Evolutionary conservation across 1,140 invertebrate genomes (phyloP).

Genomic region (Armadillidium nasatum): DNA sequence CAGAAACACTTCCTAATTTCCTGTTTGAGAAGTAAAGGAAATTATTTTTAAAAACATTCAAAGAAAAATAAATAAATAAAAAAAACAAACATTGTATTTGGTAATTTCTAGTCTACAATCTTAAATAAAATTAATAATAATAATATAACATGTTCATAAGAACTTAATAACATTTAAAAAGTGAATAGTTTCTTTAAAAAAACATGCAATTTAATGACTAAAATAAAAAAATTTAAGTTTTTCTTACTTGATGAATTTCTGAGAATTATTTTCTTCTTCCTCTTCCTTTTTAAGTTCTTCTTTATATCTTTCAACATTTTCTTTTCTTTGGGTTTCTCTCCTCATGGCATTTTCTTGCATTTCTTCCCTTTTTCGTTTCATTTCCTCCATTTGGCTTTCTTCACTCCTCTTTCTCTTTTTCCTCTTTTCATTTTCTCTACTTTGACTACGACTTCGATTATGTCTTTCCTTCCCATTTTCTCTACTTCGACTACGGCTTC

Average conservation of each 20-base stretch:
- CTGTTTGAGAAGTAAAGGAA: not conserved
- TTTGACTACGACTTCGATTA: not conserved
- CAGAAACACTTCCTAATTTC: not conserved
- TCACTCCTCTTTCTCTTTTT: not conserved
- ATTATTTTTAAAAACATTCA: no score
- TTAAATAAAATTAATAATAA: not conserved
- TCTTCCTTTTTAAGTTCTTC: not conserved
- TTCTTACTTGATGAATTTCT: not conserved
- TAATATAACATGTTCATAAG: not conserved
- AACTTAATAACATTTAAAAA: no score
- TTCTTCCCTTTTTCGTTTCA: not conserved
- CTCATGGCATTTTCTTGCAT: not conserved
- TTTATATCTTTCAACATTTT: not conserved
- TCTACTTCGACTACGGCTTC: no score
- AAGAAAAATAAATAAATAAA: not conserved
- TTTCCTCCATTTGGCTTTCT: not conserved
- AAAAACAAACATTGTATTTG: not conserved
- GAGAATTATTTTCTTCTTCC: not conserved
- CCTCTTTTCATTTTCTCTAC: not conserved
- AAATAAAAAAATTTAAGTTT: not conserved
- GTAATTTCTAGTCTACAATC: no score
- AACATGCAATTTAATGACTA: no score
- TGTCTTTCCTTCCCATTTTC: no score
- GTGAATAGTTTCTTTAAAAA: no score
- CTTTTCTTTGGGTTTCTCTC: not conserved